These are phyloP conservation scores for Trichacis sp. DNA, from an alignment of 2,888 invertebrate genomes.

Conservation along the genomic window DNA sequence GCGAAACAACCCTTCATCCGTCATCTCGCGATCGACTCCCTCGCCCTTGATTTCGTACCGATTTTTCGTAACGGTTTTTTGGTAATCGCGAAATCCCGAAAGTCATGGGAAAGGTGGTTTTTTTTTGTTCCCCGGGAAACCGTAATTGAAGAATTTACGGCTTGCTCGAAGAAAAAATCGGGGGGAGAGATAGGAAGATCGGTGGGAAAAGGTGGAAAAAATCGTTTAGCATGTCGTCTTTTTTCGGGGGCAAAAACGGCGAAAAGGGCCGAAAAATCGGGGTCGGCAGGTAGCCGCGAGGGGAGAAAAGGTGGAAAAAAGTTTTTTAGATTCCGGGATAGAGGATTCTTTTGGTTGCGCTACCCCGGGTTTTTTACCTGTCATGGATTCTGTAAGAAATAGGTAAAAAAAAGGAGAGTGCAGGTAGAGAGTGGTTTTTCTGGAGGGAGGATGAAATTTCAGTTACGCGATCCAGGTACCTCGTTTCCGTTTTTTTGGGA, in stretches of 20 bases:
- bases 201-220: constrained; percentile 51
- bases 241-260: constrained; percentile 51
- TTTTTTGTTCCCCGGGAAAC: constrained; percentile 1
- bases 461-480: constrained; percentile 46
- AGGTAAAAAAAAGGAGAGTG: constrained; percentile 57
- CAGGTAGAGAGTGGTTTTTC: constrained; percentile 58
- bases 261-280: constrained; percentile 47
- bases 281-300: constrained; percentile 45
- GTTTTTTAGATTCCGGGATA: constrained; percentile 35
- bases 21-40: constrained; percentile 63
- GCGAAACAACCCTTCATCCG: constrained; percentile 65
- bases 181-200: constrained; percentile 2
- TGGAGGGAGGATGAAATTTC: constrained; percentile 57
- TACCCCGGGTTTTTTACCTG: constrained; percentile 58
- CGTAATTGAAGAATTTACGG: constrained; percentile 19
- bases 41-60: constrained; percentile 52
- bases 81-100: not conserved
- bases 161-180: not conserved
- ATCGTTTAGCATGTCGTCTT: constrained; percentile 49
- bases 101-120: not conserved
- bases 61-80: constrained; percentile 34
- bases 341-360: constrained; percentile 33
- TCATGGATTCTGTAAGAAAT: constrained; percentile 63
- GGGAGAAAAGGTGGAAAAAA: constrained; percentile 44
- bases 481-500: constrained; percentile 34